Percentiles rank a stretch among this genome's conserved stretches.
phyloP scores from a whole-genome alignment of 2,113 vertebrate genomes.

The Rafetus swinhoei region DNA sequence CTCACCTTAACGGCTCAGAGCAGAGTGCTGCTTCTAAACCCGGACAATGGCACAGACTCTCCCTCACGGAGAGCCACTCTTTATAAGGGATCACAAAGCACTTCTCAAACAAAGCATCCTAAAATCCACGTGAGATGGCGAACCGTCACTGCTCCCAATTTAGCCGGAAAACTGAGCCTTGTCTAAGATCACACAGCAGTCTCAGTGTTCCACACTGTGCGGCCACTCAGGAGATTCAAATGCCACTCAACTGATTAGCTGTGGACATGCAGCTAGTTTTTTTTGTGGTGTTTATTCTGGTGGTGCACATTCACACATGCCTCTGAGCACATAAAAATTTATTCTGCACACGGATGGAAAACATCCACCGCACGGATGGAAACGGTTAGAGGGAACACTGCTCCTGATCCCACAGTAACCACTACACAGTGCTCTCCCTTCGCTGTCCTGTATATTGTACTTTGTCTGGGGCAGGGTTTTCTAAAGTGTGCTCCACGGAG shows the following conservation, averaged over 20 bases:
- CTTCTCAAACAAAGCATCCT: background rate
- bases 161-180: background rate
- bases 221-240: too few species aligned
- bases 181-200: background rate
- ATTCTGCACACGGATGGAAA: too few species aligned
- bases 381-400: background rate
- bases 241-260: too few species aligned
- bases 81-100: background rate
- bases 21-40: background rate
- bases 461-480: background rate
- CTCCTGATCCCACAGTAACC: background rate
- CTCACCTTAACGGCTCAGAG: background rate
- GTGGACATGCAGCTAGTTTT: too few species aligned
- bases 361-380: too few species aligned
- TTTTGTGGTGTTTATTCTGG: too few species aligned
- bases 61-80: fast-evolving
- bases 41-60: background rate
- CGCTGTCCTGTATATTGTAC: fast-evolving
- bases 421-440: background rate
- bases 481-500: too few species aligned
- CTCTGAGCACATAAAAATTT: too few species aligned
- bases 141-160: background rate
- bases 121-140: background rate
- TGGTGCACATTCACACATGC: too few species aligned
- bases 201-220: too few species aligned